Conservation (phyloP, 2,888 invertebrate genomes). For the Eilema caniola region DNA sequence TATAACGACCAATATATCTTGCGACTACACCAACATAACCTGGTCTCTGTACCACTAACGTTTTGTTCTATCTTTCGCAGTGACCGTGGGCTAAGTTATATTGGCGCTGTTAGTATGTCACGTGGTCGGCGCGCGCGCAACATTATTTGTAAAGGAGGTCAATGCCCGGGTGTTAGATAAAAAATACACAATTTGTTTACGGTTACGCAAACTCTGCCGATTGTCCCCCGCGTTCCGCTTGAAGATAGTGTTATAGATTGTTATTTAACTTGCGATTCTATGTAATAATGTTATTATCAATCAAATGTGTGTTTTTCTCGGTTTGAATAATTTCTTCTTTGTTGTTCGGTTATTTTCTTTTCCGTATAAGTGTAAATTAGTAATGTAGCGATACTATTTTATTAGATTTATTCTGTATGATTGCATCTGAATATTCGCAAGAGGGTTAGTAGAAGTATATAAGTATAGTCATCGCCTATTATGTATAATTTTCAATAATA, state of each 20-base stretch:
- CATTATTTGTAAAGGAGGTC: slow-evolving; percentile 84
- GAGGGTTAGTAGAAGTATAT: background rate
- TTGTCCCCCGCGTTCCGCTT: slow-evolving; percentile 65
- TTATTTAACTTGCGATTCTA: slow-evolving; percentile 44
- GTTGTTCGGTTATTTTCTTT: background rate
- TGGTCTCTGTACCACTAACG: background rate
- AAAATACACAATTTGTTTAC: slow-evolving; percentile 83
- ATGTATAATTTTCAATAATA: background rate
- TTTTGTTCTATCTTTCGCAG: background rate
- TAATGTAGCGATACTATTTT: background rate
- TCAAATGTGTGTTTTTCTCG: background rate
- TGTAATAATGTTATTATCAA: slow-evolving; percentile 33
- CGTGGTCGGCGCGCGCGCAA: slow-evolving; percentile 84
- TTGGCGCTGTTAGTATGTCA: slow-evolving; percentile 78
- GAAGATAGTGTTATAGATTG: slow-evolving; percentile 52
- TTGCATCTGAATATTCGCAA: background rate
- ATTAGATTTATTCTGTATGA: background rate
- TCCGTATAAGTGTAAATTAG: slow-evolving; percentile 15
- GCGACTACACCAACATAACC: slow-evolving; percentile 32
- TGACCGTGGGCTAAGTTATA: slow-evolving; percentile 35
- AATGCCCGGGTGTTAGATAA: slow-evolving; percentile 85
- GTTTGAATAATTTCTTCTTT: background rate
- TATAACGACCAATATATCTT: slow-evolving; percentile 54
- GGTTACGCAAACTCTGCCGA: slow-evolving; percentile 79
- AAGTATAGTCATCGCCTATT: background rate